Base-by-base conservation (phyloP, 1,140 invertebrate genomes). In the Drosophila persimilis region DNA sequence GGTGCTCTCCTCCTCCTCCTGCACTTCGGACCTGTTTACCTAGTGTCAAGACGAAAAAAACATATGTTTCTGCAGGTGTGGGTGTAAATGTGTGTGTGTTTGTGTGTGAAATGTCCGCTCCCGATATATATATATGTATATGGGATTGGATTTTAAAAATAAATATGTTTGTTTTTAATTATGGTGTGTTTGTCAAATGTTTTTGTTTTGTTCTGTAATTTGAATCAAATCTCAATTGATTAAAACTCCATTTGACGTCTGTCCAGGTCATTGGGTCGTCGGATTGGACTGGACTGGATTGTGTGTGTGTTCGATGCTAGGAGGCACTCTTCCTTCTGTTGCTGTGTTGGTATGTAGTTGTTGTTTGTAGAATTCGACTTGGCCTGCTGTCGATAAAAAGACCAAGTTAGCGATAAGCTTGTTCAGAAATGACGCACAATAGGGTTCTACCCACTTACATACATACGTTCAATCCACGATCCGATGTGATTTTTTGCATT, bases 161-260 rank as follows among this genome's bases (percentile, higher is more conserved):
- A 70, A 74, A 71, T 77, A 78, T 78, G 60, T 64, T 61, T 59
- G 31, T 50, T 72, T 70, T 73, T 76, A 77, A 77, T 85, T 73
- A 73, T 77, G 78, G 66, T 70, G 52, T 52, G 52, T 52, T 58
- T 59, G 52, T 56, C 43, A 67, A 70, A 76, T 69, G 64, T 67
- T 53, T 39, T 11, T 17, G 17, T 17, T 13, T 53, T 13, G 35
- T 39, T 50, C 24, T 76, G 54, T 61, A 58, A 78, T 73, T 77
- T 83, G 59, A 79, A 76, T 77, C 47, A 85, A 85, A 85, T 84
- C 80, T 84, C 80, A 80, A 67, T 76, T 65, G 65, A 58, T 51
- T 76, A 63, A 72, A 73, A 74, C 57, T 69, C 58, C 56, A 67
- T 50, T 74, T 46, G 9, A 39, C 5, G 35, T 69, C 17, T 69